Percentiles rank a stretch among this genome's conserved stretches.
These are phyloP conservation scores for Ivindomyrus marchei DNA, from an alignment of 2,113 vertebrate species.

Conservation along the genomic window DNA sequence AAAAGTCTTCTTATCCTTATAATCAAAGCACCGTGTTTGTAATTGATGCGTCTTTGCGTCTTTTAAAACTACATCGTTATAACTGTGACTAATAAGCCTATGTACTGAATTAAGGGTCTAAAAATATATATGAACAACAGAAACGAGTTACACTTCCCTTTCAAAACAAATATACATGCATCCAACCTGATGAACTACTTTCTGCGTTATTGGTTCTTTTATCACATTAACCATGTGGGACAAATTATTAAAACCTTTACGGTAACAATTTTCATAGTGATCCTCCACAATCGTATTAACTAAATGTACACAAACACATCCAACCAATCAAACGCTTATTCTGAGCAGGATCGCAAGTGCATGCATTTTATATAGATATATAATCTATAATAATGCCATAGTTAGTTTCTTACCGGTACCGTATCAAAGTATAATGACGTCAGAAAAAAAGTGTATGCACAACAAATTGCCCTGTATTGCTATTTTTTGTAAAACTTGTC, in stretches of 20 bases:
- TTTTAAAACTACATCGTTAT: neutral
- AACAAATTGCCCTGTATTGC: neutral
- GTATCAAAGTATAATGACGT: neutral
- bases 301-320: neutral
- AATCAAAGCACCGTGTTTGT: neutral
- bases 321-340: neutral
- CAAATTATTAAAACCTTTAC: neutral
- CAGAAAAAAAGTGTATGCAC: neutral
- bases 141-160: neutral
- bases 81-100: neutral
- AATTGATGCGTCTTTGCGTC: neutral
- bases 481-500: neutral
- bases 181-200: neutral
- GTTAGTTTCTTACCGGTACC: neutral
- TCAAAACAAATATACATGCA: neutral
- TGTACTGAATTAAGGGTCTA: neutral
- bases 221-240: neutral
- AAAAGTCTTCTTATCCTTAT: neutral
- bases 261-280: neutral
- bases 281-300: neutral
- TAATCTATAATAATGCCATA: neutral
- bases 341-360: neutral
- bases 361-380: neutral
- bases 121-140: neutral
- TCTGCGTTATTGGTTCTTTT: neutral